A percentile compares a stretch with the other conserved stretches of the same genome.
These are phyloP conservation scores for Tinea trinotella DNA, from an alignment of 2,888 invertebrate species.

Conservation along the genomic window DNA sequence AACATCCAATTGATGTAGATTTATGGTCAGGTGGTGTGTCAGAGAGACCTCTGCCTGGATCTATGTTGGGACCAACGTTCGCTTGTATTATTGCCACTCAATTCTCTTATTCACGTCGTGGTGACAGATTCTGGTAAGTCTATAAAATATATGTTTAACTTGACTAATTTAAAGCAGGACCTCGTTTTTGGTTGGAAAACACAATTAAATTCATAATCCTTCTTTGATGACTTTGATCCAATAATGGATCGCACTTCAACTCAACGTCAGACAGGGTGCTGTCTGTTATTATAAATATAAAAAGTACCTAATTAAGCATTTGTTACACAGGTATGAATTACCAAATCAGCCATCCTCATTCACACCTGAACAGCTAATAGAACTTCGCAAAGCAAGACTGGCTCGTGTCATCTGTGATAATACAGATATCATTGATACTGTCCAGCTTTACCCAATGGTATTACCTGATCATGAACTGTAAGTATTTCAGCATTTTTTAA, in stretches of 20 bases:
- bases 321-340: conserved; percentile 79
- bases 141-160: neutral
- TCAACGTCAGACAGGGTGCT: too few relatives aligned
- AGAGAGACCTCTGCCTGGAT: conserved; percentile 90
- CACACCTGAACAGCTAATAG: conserved; percentile 87
- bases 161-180: neutral
- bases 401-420: conserved; percentile 92
- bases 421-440: conserved; percentile 91
- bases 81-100: conserved; percentile 95
- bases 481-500: conserved; percentile 47
- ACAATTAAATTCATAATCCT: too few relatives aligned
- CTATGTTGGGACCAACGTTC: conserved; percentile 95
- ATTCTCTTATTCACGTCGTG: conserved; percentile 89
- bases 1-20: conserved; percentile 93
- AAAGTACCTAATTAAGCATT: neutral
- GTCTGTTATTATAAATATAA: too few relatives aligned
- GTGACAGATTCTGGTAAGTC: conserved; percentile 91
- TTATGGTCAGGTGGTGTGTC: conserved; percentile 96
- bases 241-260: too few relatives aligned
- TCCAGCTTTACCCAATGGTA: conserved; percentile 93
- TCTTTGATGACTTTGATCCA: too few relatives aligned
- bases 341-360: conserved; percentile 94
- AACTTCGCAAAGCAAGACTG: conserved; percentile 85
- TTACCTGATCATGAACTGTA: conserved; percentile 94
- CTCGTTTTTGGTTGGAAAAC: too few relatives aligned